phyloP scores from a whole-genome alignment of 2,113 vertebrate species.

The Podilymbus podiceps region DNA sequence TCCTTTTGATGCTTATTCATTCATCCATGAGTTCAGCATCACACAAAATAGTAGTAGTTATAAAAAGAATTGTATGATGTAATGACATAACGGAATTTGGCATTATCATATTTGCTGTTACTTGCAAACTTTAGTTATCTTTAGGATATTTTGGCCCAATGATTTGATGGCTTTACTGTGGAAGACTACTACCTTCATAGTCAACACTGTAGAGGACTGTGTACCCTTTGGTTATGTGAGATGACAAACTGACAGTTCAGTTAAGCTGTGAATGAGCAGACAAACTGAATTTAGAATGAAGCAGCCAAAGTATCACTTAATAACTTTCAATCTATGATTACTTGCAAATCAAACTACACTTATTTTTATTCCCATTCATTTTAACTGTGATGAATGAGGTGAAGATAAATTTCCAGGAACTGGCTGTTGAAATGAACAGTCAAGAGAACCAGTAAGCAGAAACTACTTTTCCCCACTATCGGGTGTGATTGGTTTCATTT shows the following conservation, averaged over 20 bases:
- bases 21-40: fast-evolving
- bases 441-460: background rate
- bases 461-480: background rate
- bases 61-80: background rate
- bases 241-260: background rate
- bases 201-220: fast-evolving
- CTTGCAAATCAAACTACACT: background rate
- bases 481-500: background rate
- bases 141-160: background rate
- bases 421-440: background rate
- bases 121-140: background rate
- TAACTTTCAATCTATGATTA: background rate
- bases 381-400: background rate
- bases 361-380: background rate
- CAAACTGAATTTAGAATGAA: background rate
- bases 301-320: background rate
- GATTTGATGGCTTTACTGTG: background rate
- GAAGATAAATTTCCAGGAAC: background rate
- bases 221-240: background rate
- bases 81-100: background rate
- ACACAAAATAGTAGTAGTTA: background rate
- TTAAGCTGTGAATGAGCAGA: background rate
- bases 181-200: background rate
- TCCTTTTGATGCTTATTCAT: background rate
- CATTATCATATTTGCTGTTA: background rate